phyloP scores from a whole-genome alignment of 2,797 vertebrate species.

The Falco biarmicus region DNA sequence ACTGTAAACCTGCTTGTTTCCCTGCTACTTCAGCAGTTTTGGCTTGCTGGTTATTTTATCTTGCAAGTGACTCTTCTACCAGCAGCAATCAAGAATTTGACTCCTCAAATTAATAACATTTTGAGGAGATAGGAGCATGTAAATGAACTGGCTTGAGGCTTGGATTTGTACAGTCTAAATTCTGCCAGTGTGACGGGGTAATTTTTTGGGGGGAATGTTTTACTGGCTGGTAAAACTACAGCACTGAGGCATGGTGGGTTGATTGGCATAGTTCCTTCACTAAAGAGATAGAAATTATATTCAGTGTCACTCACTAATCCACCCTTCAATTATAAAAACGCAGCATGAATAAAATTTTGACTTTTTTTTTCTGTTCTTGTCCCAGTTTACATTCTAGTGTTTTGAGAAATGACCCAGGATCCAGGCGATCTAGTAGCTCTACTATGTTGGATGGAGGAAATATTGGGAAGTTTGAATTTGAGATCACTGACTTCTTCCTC shows the following conservation, averaged over 20 bases:
- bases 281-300: neutral
- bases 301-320: neutral
- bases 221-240: neutral
- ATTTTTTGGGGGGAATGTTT: neutral
- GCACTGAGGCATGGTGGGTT: neutral
- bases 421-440: constrained; percentile 89
- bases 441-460: constrained; percentile 87
- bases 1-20: neutral
- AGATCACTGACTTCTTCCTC: constrained; percentile 95
- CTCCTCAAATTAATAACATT: neutral
- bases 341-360: neutral
- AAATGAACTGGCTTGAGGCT: neutral
- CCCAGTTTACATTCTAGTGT: constrained; percentile 90
- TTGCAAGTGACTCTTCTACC: neutral
- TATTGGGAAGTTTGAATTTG: constrained; percentile 94
- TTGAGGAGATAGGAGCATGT: neutral
- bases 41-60: neutral
- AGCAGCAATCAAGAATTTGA: neutral
- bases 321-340: neutral
- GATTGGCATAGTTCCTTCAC: neutral
- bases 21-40: neutral
- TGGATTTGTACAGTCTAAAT: neutral
- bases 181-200: neutral
- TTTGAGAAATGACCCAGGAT: constrained; percentile 82
- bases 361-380: neutral